Percentiles rank a stretch among this genome's conserved stretches.
Evolutionary conservation across 2,888 invertebrate genomes (phyloP).

Genomic region (Patella pellucida): DNA sequence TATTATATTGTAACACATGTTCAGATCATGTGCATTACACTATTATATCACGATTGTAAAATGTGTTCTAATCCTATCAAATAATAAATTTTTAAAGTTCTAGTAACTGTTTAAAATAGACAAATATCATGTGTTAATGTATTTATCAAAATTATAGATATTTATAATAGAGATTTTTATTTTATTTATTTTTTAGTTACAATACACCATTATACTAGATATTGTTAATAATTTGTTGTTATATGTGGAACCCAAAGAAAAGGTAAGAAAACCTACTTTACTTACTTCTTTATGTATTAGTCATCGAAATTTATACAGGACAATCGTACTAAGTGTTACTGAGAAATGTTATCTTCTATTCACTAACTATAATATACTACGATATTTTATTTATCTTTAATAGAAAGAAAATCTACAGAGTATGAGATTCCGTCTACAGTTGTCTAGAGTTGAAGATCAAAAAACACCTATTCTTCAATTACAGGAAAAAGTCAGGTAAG

Average conservation of each 20-base stretch:
- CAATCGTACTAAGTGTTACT: too few relatives aligned
- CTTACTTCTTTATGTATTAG: too few relatives aligned
- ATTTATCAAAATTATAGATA: too few relatives aligned
- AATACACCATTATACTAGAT: slow-evolving; percentile 97
- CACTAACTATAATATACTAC: too few relatives aligned
- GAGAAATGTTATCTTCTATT: too few relatives aligned
- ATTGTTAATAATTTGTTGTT: slow-evolving; percentile 96
- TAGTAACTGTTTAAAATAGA: too few relatives aligned
- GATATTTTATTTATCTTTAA: too few relatives aligned
- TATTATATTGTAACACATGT: slow-evolving; percentile 98
- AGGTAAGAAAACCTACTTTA: slow-evolving; percentile 69
- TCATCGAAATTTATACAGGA: too few relatives aligned
- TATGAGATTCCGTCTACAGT: slow-evolving; percentile 93
- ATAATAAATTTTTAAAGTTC: too few relatives aligned
- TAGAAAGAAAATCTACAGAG: slow-evolving; percentile 81
- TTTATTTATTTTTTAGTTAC: slow-evolving; percentile 62
- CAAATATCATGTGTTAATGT: too few relatives aligned
- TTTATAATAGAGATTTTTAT: neutral
- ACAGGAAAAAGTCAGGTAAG: slow-evolving; percentile 80
- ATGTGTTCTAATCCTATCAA: too few relatives aligned
- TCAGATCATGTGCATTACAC: slow-evolving; percentile 83
- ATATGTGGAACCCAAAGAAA: slow-evolving; percentile 95
- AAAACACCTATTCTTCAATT: slow-evolving; percentile 90
- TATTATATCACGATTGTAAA: too few relatives aligned
- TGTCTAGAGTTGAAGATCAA: slow-evolving; percentile 92